Evolutionary conservation across 2,888 invertebrate species (phyloP).

Genomic region (Philereme transversata): DNA sequence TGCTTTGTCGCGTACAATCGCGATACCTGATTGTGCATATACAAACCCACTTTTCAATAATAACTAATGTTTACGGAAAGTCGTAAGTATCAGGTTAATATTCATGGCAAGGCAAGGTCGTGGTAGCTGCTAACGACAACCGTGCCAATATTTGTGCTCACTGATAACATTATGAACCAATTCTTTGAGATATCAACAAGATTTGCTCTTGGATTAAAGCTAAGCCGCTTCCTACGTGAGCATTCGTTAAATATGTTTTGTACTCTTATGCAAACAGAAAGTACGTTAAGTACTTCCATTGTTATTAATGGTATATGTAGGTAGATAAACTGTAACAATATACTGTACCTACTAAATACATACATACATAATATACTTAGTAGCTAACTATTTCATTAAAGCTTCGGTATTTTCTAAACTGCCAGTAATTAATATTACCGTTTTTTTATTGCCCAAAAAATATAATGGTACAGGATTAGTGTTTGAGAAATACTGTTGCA

Average conservation of each 20-base stretch:
- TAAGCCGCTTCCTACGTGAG: constrained; percentile 66
- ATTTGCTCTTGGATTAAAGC: constrained; percentile 78
- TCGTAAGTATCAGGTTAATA: constrained; percentile 56
- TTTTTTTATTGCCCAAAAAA: too few relatives aligned
- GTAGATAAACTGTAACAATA: too few relatives aligned
- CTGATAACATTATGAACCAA: constrained; percentile 81
- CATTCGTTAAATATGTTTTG: constrained; percentile 59
- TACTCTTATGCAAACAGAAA: constrained; percentile 48
- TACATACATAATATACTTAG: too few relatives aligned
- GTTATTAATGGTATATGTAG: constrained; percentile 14
- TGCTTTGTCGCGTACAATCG: constrained; percentile 8
- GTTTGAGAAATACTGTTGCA: too few relatives aligned
- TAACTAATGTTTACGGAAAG: constrained; percentile 57
- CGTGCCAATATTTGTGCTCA: constrained; percentile 72
- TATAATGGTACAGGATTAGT: too few relatives aligned
- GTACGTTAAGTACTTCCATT: constrained; percentile 27
- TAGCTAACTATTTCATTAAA: too few relatives aligned
- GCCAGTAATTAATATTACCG: too few relatives aligned
- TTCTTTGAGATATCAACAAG: constrained; percentile 74
- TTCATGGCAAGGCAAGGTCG: constrained; percentile 64
- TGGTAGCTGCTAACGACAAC: constrained; percentile 66
- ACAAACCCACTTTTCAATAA: constrained; percentile 56
- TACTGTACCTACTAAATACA: too few relatives aligned
- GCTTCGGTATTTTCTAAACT: too few relatives aligned
- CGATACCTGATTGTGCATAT: constrained; percentile 10